A percentile compares a stretch with the other conserved stretches of the same genome.
Conservation (phyloP, 2,888 invertebrate species). For the Ectemnius lituratus region DNA sequence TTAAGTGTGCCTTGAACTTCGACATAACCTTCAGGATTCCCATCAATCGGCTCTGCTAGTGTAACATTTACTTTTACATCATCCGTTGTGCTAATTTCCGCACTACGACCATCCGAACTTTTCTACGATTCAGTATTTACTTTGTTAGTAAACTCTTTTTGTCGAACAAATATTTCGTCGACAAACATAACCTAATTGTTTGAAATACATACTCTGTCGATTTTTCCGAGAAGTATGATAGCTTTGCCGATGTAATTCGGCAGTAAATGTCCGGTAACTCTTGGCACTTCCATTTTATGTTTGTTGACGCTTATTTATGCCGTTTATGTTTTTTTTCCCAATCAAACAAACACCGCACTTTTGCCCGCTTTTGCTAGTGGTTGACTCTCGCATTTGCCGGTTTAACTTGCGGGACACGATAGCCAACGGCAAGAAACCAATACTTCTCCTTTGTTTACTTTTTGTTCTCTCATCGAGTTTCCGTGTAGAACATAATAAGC, state of each 20-base stretch:
- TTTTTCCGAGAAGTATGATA: not conserved
- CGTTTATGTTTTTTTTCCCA: too few species aligned
- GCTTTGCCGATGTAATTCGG: not conserved
- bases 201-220: not conserved
- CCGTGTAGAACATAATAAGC: too few species aligned
- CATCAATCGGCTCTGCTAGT: conserved; percentile 63
- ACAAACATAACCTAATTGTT: not conserved
- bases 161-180: too few species aligned
- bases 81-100: conserved; percentile 70
- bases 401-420: too few species aligned
- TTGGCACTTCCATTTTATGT: too few species aligned
- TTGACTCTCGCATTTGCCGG: too few species aligned
- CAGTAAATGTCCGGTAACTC: not conserved
- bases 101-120: conserved; percentile 61
- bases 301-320: too few species aligned
- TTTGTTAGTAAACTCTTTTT: not conserved
- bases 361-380: too few species aligned
- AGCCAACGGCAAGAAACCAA: too few species aligned
- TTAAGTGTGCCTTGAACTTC: conserved; percentile 69
- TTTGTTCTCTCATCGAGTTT: too few species aligned
- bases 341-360: too few species aligned
- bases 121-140: conserved; percentile 54
- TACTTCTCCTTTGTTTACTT: too few species aligned
- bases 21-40: conserved; percentile 61
- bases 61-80: conserved; percentile 67